phyloP scores from a whole-genome alignment of 2,888 invertebrate genomes.

The Meteorus cinctellus region DNA sequence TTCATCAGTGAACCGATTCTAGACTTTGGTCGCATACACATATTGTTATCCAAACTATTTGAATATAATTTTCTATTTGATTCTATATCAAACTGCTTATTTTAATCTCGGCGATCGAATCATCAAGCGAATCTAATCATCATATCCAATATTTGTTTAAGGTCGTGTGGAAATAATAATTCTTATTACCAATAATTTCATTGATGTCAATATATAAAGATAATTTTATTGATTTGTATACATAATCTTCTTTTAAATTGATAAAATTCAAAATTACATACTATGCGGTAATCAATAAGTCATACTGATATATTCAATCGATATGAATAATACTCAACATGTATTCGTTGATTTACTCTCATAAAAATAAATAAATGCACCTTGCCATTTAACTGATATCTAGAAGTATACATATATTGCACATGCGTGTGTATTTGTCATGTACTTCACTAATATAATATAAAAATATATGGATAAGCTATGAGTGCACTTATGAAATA shows the following conservation, averaged over 20 bases:
- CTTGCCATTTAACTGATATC: not conserved
- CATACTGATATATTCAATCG: not conserved
- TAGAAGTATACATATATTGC: slow-evolving; percentile 13
- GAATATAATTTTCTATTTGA: not conserved
- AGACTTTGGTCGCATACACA: not conserved
- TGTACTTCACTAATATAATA: not conserved
- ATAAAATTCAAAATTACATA: not conserved
- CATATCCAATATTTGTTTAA: not conserved
- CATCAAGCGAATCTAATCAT: not conserved
- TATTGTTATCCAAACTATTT: not conserved
- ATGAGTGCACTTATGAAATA: not conserved
- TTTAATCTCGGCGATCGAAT: not conserved
- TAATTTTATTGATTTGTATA: slow-evolving; percentile 8
- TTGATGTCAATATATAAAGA: not conserved
- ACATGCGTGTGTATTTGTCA: slow-evolving; percentile 4
- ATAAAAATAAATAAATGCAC: slow-evolving; percentile 23
- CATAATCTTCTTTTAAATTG: not conserved
- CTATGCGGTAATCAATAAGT: not conserved
- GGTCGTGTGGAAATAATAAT: not conserved
- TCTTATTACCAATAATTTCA: not conserved
- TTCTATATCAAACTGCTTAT: not conserved
- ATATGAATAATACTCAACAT: not conserved
- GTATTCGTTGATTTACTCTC: not conserved
- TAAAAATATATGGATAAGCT: not conserved
- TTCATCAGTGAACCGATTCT: not conserved